Conservation (phyloP, 1,140 invertebrate genomes). For the Nasonia giraulti region DNA sequence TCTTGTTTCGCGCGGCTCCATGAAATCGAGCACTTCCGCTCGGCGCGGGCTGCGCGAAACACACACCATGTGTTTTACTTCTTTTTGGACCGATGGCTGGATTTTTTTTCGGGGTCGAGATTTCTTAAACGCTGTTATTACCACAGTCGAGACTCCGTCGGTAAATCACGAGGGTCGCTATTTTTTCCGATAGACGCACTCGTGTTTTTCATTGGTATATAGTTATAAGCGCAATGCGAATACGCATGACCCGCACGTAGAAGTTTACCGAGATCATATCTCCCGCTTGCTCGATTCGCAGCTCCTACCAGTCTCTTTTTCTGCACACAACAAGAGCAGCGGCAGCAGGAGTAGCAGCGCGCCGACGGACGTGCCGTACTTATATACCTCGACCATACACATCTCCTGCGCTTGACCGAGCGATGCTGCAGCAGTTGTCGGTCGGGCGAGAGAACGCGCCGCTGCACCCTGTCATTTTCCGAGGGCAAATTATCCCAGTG, state of each 20-base stretch:
- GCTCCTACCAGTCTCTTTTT: neutral
- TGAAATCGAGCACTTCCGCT: constrained; percentile 38
- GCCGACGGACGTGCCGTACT: neutral
- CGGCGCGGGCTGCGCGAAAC: neutral
- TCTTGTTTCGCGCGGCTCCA: constrained; percentile 43
- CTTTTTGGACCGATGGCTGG: neutral
- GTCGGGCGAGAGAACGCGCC: constrained; percentile 44
- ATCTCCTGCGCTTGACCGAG: neutral
- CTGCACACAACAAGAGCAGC: too few species aligned
- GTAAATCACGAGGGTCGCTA: neutral
- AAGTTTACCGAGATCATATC: neutral
- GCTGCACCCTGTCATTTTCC: constrained; percentile 73
- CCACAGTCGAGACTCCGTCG: neutral
- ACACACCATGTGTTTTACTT: constrained; percentile 5
- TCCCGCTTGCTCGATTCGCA: neutral
- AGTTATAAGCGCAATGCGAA: neutral
- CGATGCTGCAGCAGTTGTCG: constrained; percentile 51
- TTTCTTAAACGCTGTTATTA: neutral
- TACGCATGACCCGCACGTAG: constrained; percentile 21
- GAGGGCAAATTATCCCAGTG: constrained; percentile 70
- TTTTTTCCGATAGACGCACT: neutral
- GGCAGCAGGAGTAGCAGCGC: neutral
- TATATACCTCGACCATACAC: neutral
- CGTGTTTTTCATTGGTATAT: neutral
- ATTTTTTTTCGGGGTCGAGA: neutral